Percentiles rank a stretch among this genome's conserved stretches.
phyloP scores from a whole-genome alignment of 2,888 invertebrate species.

The Heteromurus nitidus region DNA sequence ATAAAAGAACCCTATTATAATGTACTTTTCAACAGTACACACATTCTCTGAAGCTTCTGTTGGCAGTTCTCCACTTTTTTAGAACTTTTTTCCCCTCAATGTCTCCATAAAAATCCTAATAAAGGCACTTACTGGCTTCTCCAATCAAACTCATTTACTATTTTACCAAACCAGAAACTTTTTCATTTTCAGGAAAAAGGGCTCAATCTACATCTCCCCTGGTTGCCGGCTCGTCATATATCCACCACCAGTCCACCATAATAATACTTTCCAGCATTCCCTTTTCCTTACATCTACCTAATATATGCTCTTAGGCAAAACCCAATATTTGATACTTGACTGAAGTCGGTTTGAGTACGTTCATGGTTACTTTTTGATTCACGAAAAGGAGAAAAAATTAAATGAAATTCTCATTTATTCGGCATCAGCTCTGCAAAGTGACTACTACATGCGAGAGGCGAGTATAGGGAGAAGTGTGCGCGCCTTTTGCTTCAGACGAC shows the following conservation, averaged over 20 bases:
- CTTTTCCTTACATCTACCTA: too few species aligned
- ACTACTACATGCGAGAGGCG: background rate
- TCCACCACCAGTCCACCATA: background rate
- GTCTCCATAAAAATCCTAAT: slow-evolving; percentile 65
- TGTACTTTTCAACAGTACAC: slow-evolving; percentile 37
- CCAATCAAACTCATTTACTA: slow-evolving; percentile 64
- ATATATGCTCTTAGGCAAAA: slow-evolving; percentile 6
- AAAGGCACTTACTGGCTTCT: slow-evolving; percentile 64
- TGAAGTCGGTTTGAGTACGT: slow-evolving; percentile 9
- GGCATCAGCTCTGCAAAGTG: background rate
- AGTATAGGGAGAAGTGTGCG: too few species aligned
- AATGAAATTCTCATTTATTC: slow-evolving; percentile 6
- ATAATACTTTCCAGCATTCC: too few species aligned
- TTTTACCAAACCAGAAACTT: slow-evolving; percentile 57
- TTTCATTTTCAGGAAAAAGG: slow-evolving; percentile 60
- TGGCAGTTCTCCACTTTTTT: slow-evolving; percentile 63
- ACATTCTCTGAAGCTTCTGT: slow-evolving; percentile 36
- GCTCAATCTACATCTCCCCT: slow-evolving; percentile 51
- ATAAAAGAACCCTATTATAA: slow-evolving; percentile 55
- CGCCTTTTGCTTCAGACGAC: too few species aligned
- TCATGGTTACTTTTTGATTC: background rate
- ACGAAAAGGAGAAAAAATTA: background rate
- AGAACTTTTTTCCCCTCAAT: slow-evolving; percentile 63
- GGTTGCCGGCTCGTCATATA: slow-evolving; percentile 25
- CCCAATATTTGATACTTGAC: slow-evolving; percentile 45